Evolutionary conservation across 2,113 vertebrate species (phyloP).

Genomic region (Anolis sagrei): DNA sequence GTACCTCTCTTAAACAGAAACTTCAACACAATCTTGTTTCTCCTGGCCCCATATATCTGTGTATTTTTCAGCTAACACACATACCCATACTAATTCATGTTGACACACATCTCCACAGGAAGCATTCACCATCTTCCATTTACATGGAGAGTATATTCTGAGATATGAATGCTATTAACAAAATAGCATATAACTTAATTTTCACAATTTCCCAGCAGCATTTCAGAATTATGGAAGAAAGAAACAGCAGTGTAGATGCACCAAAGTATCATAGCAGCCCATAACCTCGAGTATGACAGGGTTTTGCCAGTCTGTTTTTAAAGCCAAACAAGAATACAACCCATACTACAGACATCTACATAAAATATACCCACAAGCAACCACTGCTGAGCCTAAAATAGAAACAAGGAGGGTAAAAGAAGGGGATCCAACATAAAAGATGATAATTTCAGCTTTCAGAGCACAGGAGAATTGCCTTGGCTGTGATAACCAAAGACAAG

Average conservation of each 20-base stretch:
- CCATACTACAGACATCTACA: neutral
- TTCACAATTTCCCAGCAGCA: neutral
- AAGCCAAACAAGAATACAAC: neutral
- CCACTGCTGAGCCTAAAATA: neutral
- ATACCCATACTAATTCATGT: too few species aligned
- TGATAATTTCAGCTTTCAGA: slow-evolving; percentile 38
- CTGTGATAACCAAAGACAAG: slow-evolving; percentile 45
- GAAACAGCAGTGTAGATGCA: neutral
- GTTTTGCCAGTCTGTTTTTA: slow-evolving; percentile 1
- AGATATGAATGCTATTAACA: neutral
- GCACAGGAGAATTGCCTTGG: slow-evolving; percentile 49
- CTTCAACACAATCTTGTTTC: too few species aligned
- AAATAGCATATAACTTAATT: neutral
- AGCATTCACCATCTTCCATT: neutral
- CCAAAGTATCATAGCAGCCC: neutral
- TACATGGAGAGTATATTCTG: neutral
- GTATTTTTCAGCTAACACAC: too few species aligned
- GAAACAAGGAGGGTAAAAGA: neutral
- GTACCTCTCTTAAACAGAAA: too few species aligned
- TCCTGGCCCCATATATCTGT: too few species aligned
- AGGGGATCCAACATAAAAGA: slow-evolving; percentile 1
- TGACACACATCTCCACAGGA: too few species aligned
- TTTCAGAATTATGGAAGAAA: neutral
- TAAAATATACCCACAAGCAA: neutral
- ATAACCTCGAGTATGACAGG: neutral